These are phyloP conservation scores for Orthosia gracilis DNA, from an alignment of 2,888 invertebrate species.

Conservation along the genomic window DNA sequence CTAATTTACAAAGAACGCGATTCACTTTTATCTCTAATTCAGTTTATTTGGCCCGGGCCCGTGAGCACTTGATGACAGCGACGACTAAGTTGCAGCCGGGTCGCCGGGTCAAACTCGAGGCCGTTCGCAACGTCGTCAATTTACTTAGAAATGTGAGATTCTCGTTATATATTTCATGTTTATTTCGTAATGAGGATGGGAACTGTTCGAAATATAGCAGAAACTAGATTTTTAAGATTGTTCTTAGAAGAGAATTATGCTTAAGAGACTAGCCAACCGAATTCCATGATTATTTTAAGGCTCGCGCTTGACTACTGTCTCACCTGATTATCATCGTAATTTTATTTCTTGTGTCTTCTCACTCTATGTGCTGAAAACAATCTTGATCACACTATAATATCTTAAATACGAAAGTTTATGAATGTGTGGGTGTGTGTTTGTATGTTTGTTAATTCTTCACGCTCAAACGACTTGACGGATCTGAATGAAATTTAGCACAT, in stretches of 20 bases:
- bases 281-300: too few relatives aligned
- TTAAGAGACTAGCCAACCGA: too few relatives aligned
- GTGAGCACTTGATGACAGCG: conserved; percentile 59
- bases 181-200: conserved; percentile 52
- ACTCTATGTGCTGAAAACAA: too few relatives aligned
- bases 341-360: too few relatives aligned
- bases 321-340: too few relatives aligned
- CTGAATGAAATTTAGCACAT: too few relatives aligned
- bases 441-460: too few relatives aligned
- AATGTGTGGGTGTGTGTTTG: too few relatives aligned
- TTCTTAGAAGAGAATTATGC: neutral
- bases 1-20: conserved; percentile 11
- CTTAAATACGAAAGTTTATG: too few relatives aligned
- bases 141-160: conserved; percentile 59
- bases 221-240: conserved; percentile 7
- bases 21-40: conserved; percentile 31
- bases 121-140: conserved; percentile 57
- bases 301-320: too few relatives aligned
- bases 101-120: conserved; percentile 62
- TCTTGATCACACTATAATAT: too few relatives aligned
- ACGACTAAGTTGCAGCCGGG: conserved; percentile 37
- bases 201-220: conserved; percentile 40
- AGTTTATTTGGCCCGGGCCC: conserved; percentile 47
- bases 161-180: conserved; percentile 58
- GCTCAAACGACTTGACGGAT: too few relatives aligned